Evolutionary conservation across 2,797 vertebrate species (phyloP), one percentile per base, ranked within the genome.

Genomic region (Crocodylus rhombifer): DNA sequence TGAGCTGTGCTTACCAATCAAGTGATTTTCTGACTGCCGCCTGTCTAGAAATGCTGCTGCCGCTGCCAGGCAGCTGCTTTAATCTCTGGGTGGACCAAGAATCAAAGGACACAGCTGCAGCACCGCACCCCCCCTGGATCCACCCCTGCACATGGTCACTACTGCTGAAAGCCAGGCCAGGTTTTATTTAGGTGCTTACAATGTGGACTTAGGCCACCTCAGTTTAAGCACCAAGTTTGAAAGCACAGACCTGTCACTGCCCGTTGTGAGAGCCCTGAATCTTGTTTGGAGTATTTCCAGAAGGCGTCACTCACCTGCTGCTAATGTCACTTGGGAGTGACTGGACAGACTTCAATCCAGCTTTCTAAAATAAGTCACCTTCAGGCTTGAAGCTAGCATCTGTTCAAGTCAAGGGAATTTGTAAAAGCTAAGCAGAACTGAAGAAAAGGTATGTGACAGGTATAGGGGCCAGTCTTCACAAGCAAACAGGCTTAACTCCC

Each of bases 201-300:
- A 91, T 85, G 79, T 58, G 89, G 65, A 61, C 62, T 71, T 81
- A 79, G 79, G 74, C 90, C 87, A 88, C 81, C 63, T 75, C 82
- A 60, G 14, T 42, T 26, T 57, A 55, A 3, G n/a, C 42, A 81
- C 17, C 21, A 92, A 0, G 86, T 89, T 85, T 87, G 71, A 83
- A 87, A 89, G 71, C 7, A 3, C n/a, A 84, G 69, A 57, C 69
- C 65, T 86, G 2, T 92, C 83, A 77, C 77, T 92, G 71, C 6
- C 83, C 77, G 51, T 79, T 88, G 65, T 28, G 78, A 89, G 88
- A 74, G 77, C 74, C 55, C 13, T 65, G 55, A 36, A 88, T 85
- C 82, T 86, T 82, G 30, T 1, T 1, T 4, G 10, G 82, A 61
- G 33, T 6, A 65, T 65, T 65, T 33, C n/a, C 23, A 84, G 89